phyloP scores from a whole-genome alignment of 2,113 vertebrate genomes.

The Porphyrio hochstetteri region DNA sequence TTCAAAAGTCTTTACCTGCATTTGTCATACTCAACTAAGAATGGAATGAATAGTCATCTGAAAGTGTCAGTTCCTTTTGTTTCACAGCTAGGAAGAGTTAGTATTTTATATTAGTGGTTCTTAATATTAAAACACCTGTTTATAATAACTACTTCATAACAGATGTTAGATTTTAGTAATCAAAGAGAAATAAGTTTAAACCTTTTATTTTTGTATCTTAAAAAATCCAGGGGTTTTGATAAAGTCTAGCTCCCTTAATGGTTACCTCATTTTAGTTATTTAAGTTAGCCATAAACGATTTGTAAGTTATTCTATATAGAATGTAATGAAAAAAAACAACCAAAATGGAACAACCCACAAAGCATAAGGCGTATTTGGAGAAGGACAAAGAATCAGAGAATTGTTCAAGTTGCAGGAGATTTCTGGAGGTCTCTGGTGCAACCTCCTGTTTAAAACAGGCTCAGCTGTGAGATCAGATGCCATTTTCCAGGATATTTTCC shows the following conservation, averaged over 20 bases:
- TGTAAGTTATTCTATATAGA: neutral
- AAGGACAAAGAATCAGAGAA: neutral
- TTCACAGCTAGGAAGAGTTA: neutral
- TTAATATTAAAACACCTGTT: neutral
- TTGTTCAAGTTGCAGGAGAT: neutral
- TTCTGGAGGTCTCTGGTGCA: neutral
- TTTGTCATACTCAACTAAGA: neutral
- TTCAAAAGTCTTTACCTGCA: neutral
- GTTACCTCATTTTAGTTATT: neutral
- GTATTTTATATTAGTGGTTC: neutral
- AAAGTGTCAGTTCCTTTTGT: neutral
- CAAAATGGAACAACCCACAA: no score
- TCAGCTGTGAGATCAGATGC: neutral
- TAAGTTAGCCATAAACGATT: neutral
- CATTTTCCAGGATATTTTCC: neutral
- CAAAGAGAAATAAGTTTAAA: neutral
- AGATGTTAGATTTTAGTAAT: neutral
- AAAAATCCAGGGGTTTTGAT: neutral
- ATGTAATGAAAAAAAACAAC: neutral
- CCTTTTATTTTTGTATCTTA: neutral
- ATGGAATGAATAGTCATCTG: neutral
- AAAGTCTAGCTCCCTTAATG: neutral
- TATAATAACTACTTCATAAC: neutral
- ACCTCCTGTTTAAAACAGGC: neutral
- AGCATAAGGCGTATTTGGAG: neutral